Base-by-base conservation (phyloP, 1,140 invertebrate species). In the Gryllus bimaculatus region DNA sequence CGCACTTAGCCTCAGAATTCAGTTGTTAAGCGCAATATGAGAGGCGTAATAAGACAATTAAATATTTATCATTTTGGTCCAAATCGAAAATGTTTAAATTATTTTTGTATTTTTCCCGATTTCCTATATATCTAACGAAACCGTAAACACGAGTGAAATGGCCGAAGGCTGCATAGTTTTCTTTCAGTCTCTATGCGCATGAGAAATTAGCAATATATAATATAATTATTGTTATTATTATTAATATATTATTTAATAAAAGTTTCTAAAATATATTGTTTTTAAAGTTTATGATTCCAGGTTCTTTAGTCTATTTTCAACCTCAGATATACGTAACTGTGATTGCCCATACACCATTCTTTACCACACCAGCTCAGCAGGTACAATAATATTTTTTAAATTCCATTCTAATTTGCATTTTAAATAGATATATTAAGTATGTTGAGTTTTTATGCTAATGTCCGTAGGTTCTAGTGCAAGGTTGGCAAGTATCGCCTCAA, bases 341-440 rank as follows among this genome's bases (percentile, higher is more conserved):
- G 81, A 92, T 95, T 85, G 92, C 92, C 15, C 93, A 95, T 85
- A 93, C 92, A 39, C 93, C 94, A 78, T 93, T 94, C 86, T 90
- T 93, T 81, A 90, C 89, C 75, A 91, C 88, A 81, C 89, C 90
- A 49, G 90, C 90, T 49, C 91, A 94, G 85, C 92, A 93, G 88
- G 90, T 90, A 84, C 80, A 20, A 21, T 66, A 48, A n/a, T 26
- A 18, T 78, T 54, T 78, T 26, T 21, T 8, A n/a, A 66, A 13
- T 66, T 66, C 54, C 54, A 13, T 18, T 66, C 54, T 66, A 66
- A 66, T 66, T 13, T 13, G 54, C 47, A 8, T 75, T 75, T 8
- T 2, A 13, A 26, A 47, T 26, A 8, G 13, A 75, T 4, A 8
- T 10, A 39, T 8, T n/a, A 8, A n/a, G 8, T 48, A n/a, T 77